Evolutionary conservation across 2,888 invertebrate species (phyloP).

Genomic region (Leucophora obtusa): DNA sequence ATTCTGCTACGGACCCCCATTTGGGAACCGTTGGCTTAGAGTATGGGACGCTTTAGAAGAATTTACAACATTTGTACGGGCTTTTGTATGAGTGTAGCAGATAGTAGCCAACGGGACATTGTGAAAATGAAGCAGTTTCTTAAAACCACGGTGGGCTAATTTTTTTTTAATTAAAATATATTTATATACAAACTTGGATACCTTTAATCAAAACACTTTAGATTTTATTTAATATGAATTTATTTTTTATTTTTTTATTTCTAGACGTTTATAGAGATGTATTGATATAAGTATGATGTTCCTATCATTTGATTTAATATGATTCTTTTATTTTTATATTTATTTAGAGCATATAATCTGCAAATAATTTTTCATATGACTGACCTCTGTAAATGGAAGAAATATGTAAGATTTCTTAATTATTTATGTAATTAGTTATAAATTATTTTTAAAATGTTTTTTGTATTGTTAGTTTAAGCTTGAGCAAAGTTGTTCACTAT

Average conservation of each 20-base stretch:
- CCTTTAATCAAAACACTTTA: neutral
- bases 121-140: no score
- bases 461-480: conserved; percentile 18
- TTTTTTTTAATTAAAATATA: no score
- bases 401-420: conserved; percentile 37
- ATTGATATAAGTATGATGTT: conserved; percentile 6
- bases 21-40: no score
- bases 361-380: conserved; percentile 74
- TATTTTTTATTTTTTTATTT: conserved; percentile 1
- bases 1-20: no score
- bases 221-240: no score
- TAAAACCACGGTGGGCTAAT: no score
- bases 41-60: no score
- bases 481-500: neutral
- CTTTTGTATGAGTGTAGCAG: no score
- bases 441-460: conserved; percentile 1
- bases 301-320: neutral
- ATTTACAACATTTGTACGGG: no score
- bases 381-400: conserved; percentile 74
- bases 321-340: conserved; percentile 9
- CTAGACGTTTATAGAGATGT: conserved; percentile 30
- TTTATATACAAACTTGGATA: no score
- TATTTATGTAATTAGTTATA: neutral
- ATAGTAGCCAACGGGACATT: no score
- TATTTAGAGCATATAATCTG: conserved; percentile 72